A percentile compares a stretch with the other conserved stretches of the same genome.
These are phyloP conservation scores for Chiroxiphia lanceolata DNA, from an alignment of 2,797 vertebrate genomes.

Conservation along the genomic window DNA sequence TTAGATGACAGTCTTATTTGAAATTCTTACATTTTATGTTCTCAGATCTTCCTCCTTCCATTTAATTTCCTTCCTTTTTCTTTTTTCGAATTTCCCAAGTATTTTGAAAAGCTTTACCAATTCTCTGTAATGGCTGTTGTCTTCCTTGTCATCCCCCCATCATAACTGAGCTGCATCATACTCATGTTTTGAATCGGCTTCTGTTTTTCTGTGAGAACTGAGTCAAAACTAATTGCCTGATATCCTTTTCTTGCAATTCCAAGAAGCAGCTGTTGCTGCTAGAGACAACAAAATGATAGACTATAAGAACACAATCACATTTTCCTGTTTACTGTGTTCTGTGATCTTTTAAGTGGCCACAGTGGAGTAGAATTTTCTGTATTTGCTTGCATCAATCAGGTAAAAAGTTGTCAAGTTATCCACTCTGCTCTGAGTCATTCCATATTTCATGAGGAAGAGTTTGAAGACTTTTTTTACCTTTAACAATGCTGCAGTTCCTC, in stretches of 20 bases:
- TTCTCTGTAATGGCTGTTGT: not conserved
- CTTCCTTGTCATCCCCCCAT: not conserved
- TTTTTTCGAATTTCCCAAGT: not conserved
- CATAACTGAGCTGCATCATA: not conserved
- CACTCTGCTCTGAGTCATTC: not conserved
- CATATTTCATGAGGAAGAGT: not conserved
- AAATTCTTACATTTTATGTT: not conserved
- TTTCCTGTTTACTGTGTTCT: not conserved
- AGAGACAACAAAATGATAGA: not conserved
- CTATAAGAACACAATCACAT: not conserved
- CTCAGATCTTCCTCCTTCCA: not conserved
- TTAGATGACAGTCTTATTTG: not conserved
- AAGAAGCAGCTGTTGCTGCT: slow-evolving; percentile 15
- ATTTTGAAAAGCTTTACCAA: not conserved
- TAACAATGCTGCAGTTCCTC: not conserved
- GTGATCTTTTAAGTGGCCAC: not conserved
- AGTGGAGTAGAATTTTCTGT: not conserved
- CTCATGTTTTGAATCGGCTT: not conserved
- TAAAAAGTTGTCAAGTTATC: not conserved
- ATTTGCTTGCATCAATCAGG: not conserved
- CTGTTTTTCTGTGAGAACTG: not conserved
- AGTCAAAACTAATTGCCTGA: not conserved
- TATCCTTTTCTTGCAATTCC: not conserved
- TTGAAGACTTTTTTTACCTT: not conserved
- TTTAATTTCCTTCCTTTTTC: not conserved